Evolutionary conservation across 2,888 invertebrate genomes (phyloP).

Genomic region (Labia minor): DNA sequence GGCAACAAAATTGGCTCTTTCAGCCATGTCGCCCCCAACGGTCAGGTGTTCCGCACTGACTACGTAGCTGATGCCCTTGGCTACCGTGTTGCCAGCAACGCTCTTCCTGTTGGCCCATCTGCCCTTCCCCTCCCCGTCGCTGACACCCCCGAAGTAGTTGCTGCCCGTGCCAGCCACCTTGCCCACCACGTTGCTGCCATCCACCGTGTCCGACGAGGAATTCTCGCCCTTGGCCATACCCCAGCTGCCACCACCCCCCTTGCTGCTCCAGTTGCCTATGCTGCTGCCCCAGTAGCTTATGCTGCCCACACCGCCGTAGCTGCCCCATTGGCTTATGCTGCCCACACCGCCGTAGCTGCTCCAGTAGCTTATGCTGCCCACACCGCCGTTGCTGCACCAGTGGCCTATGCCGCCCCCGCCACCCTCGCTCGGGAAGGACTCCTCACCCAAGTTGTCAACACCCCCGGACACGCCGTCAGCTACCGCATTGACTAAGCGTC

Average conservation of each 20-base stretch:
- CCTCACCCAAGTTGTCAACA: slow-evolving; percentile 36
- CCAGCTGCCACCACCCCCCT: slow-evolving; percentile 19
- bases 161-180: slow-evolving; percentile 28
- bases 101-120: slow-evolving; percentile 29
- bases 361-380: slow-evolving; percentile 20
- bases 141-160: slow-evolving; percentile 30
- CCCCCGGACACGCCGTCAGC: slow-evolving; percentile 37
- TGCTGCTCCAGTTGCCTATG: slow-evolving; percentile 22
- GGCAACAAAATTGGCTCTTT: slow-evolving; percentile 30
- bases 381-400: not conserved
- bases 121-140: slow-evolving; percentile 25
- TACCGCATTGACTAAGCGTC: slow-evolving; percentile 35
- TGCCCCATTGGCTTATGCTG: slow-evolving; percentile 18
- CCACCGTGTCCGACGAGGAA: slow-evolving; percentile 26
- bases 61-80: slow-evolving; percentile 32
- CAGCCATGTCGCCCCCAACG: slow-evolving; percentile 33
- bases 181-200: slow-evolving; percentile 28
- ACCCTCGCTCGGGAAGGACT: slow-evolving; percentile 31
- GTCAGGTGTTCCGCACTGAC: slow-evolving; percentile 30
- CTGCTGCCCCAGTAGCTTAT: slow-evolving; percentile 24
- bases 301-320: slow-evolving; percentile 19
- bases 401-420: slow-evolving; percentile 25
- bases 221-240: slow-evolving; percentile 20
- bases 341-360: slow-evolving; percentile 19
- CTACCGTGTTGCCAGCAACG: slow-evolving; percentile 33